Base-by-base conservation (phyloP, 2,797 vertebrate genomes). In the Diceros bicornis region DNA sequence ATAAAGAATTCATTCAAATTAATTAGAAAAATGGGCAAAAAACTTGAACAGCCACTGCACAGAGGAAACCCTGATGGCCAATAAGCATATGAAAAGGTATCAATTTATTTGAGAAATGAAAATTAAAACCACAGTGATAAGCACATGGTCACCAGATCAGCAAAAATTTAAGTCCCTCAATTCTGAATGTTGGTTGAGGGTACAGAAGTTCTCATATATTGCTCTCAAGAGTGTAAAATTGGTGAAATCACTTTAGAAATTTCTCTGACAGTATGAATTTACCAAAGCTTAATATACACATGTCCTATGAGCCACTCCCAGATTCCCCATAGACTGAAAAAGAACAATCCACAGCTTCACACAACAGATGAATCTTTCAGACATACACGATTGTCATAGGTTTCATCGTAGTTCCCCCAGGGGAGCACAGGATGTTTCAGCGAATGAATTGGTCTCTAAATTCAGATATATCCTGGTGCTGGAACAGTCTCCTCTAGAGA, bases 101-200 rank as follows among this genome's bases (percentile, higher is more conserved):
- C 29, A 72, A 3, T 83, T 93, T 52, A 75, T 84, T 27, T 81
- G 57, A 68, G n/a, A 95, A 94, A 85, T 52, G 34, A 93, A 93
- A 64, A 85, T 87, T 50, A 91, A 95, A 92, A 87, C 27, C 41
- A 82, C 29, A 79, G 13, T 20, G 34, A 74, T 79, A 84, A 75
- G 10, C n/a, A 55, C 13, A n/a, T 23, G 7, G 17, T 64, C 41
- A 62, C 10, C n/a, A 87, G 59, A 94, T 2, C 0, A 1, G 34
- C 29, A 78, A 83, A 52, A 59, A 57, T 27, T 50, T 32, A 92
- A 83, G 57, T 52, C 50, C 78, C 74, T 20, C 71, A 77, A 79
- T 79, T 64, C 59, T 34, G 25, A 85, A 75, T 25, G 21, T 66
- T 78, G 0, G 47, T 13, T 44, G 59, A 88, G 29, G 11, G 17